Conservation (phyloP, 2,888 invertebrate species). For the Athetis lepigone region DNA sequence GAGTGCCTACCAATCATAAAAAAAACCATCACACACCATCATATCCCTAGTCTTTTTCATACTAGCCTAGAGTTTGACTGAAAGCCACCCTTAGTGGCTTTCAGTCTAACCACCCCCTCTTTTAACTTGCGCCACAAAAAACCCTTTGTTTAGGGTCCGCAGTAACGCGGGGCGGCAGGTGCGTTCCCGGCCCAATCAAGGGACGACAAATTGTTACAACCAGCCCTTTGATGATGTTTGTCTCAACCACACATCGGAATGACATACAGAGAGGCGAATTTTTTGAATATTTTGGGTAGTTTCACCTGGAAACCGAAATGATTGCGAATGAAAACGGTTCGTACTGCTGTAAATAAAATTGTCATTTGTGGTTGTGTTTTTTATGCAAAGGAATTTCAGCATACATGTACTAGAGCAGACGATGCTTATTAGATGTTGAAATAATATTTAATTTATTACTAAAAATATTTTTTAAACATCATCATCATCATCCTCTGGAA, state of each 20-base stretch:
- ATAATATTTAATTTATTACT: no score
- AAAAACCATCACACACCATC: no score
- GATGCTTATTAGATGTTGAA: no score
- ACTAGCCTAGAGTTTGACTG: no score
- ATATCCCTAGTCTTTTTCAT: no score
- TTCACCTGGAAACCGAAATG: conserved; percentile 6
- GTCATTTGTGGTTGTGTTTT: not conserved
- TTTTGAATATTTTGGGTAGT: conserved; percentile 45
- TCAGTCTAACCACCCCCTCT: not conserved
- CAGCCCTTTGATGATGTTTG: conserved; percentile 85
- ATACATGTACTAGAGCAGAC: no score
- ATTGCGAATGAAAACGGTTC: conserved; percentile 4
- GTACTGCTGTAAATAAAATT: conserved; percentile 13
- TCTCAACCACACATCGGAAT: conserved; percentile 69
- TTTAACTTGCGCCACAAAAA: conserved; percentile 58
- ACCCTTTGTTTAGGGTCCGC: conserved; percentile 84
- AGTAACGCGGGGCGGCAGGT: conserved; percentile 85
- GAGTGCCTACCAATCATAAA: no score
- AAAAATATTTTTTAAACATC: no score
- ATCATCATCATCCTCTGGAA: no score
- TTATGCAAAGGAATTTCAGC: not conserved
- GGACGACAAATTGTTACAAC: conserved; percentile 81
- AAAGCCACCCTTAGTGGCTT: no score
- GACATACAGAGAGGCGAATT: conserved; percentile 47
- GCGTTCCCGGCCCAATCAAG: conserved; percentile 84